These are phyloP conservation scores for Percopsis omiscomaycus DNA, from an alignment of 2,797 vertebrate genomes.

Conservation along the genomic window DNA sequence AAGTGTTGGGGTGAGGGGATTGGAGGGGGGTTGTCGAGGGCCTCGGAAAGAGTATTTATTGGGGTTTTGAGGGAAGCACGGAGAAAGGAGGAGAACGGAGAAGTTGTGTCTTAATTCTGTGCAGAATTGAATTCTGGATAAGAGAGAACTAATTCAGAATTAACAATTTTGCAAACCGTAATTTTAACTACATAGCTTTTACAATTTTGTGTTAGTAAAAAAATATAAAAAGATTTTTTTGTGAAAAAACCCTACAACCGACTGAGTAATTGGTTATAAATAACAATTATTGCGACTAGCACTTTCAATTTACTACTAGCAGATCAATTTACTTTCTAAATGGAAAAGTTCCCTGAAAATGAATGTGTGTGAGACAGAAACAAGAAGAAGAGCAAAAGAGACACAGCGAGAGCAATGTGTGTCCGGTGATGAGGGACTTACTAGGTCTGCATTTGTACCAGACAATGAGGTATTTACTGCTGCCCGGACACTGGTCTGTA, in stretches of 20 bases:
- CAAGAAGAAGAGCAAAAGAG: not conserved
- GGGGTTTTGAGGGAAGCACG: not conserved
- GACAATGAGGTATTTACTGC: conserved; percentile 87
- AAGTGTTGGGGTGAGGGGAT: conserved; percentile 13
- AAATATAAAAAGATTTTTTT: not conserved
- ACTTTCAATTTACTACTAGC: not conserved
- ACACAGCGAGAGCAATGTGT: conserved; percentile 19
- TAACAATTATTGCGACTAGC: not conserved
- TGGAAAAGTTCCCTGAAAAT: not conserved
- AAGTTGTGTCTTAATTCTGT: not conserved
- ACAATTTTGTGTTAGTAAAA: no score
- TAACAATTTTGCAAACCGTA: no score
- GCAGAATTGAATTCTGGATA: not conserved
- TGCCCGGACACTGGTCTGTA: conserved; percentile 83
- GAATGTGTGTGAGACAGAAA: conserved; percentile 2
- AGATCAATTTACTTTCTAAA: not conserved
- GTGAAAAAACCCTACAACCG: not conserved
- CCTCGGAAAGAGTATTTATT: not conserved
- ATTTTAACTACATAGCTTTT: no score
- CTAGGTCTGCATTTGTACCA: conserved; percentile 92
- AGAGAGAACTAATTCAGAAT: not conserved
- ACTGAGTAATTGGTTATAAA: no score
- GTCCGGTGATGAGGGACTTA: conserved; percentile 71
- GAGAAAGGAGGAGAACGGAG: conserved; percentile 1
- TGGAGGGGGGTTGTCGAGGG: conserved; percentile 9